Percentiles rank a stretch among this genome's conserved stretches.
phyloP scores from a whole-genome alignment of 2,797 vertebrate genomes.

The Eurystomus glaucurus region DNA sequence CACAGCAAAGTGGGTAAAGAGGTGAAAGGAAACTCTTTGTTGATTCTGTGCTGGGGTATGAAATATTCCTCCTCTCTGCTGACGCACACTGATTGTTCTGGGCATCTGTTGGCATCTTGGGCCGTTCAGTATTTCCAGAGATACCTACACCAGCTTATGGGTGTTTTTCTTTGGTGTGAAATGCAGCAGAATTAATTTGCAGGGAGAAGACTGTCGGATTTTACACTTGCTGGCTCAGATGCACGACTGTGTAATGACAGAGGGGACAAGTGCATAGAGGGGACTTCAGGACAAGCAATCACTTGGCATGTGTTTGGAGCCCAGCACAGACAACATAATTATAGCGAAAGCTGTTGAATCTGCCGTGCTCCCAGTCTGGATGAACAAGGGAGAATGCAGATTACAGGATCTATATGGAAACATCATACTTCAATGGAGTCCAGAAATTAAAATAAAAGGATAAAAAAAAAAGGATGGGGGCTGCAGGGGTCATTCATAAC shows the following conservation, averaged over 20 bases:
- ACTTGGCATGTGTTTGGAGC: conserved; percentile 42
- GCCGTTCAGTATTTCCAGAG: background rate
- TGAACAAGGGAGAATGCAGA: background rate
- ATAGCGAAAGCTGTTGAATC: conserved; percentile 44
- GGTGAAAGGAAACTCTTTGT: background rate
- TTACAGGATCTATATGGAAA: background rate
- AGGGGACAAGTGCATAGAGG: conserved; percentile 49
- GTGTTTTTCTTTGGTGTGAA: conserved; percentile 22
- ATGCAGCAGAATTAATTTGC: conserved; percentile 56
- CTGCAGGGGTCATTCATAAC: background rate
- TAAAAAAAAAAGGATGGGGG: background rate
- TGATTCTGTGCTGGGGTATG: background rate
- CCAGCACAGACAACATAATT: conserved; percentile 62
- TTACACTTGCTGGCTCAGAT: conserved; percentile 46
- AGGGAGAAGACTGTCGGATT: background rate
- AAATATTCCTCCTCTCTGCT: conserved; percentile 21
- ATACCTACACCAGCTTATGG: background rate
- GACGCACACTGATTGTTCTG: background rate
- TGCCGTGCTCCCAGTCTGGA: background rate
- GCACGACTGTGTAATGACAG: conserved; percentile 4
- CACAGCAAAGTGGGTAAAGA: background rate
- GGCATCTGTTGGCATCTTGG: background rate
- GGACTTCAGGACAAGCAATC: conserved; percentile 62
- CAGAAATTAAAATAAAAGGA: background rate
- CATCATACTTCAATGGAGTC: accelerated